Evolutionary conservation across 2,888 invertebrate species (phyloP), one percentile per base, ranked within the genome.

Genomic region (Escarpia spicata): DNA sequence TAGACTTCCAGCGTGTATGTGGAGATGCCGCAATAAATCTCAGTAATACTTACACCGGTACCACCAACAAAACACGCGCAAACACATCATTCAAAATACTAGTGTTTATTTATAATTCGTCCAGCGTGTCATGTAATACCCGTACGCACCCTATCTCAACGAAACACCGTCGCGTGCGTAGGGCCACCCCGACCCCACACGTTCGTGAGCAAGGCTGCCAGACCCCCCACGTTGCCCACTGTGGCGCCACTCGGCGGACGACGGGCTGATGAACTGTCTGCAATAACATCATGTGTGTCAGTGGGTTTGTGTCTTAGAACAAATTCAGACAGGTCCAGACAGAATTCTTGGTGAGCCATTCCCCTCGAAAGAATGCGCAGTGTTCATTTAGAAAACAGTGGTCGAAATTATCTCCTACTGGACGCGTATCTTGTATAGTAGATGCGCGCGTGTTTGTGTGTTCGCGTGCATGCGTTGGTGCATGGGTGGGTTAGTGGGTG

Each of bases 151-250:
- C 75, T 19, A 3, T n/a, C 75, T 75, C n/a, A n/a, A 75, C 4
- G 75, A 75, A 75, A 26, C 75, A 75, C 6, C 75, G 75, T 19
- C 75, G 19, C 6, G 26, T 75, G 26, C 75, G 75, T 26, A 75
- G 75, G 6, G 75, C 75, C n/a, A 75, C 75, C 26, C 75, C 75
- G 75, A 15, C 75, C 75, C 75, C 75, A 75, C 75, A 75, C 75
- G 75, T 19, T 75, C 75, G 75, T 15, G 75, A 75, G 75, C 75
- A 75, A 75, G 75, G 75, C 75, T 75, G 75, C 75, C 75, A 75
- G n/a, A 75, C 75, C 75, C 75, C 75, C 75, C 75, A 75, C 26
- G 75, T n/a, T 3, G 75, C 75, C 75, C 75, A 75, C 75, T 75
- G 75, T 75, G 75, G 75, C 75, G 75, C 26, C 75, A 15, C 75